Evolutionary conservation across 2,797 vertebrate genomes (phyloP), one percentile per base, ranked within the genome.

Genomic region (Gambelia wislizenii): DNA sequence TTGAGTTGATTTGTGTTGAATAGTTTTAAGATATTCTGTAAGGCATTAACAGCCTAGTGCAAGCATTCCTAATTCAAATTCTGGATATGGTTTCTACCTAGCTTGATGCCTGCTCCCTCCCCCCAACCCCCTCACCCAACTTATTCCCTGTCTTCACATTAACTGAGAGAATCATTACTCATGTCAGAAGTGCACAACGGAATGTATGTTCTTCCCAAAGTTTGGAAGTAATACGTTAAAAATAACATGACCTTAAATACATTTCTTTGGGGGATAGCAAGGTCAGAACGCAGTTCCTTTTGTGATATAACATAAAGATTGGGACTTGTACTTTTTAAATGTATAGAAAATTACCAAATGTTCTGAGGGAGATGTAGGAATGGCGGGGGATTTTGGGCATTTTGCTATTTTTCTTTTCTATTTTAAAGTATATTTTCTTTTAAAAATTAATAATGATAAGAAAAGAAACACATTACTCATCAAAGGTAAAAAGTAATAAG

Each of bases 21-120:
- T 97, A 97, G 97, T 97, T 97, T 97, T 97, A 97, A 97, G 97
- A 97, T 97, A 97, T 97, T 97, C 97, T 91, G 94, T 92, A 93
- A 95, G 97, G 95, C 95, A 97, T 96, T 96, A 97, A 95, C 95
- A 96, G 96, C 89, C 91, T 94, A 85, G 77, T 96, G 77, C 94
- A 95, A 95, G 95, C 93, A 96, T 96, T 95, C 96, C 96, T 97
- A 94, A 94, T 97, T 95, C 94, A 94, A 95, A 95, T 96, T 95
- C 94, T 95, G 94, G 94, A 85, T 94, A 84, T 84, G 4, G 89
- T 93, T 96, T 94, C 93, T 96, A 94, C 95, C 89, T 95, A 95
- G 90, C 93, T 95, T 94, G 92, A 94, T 95, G 91, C 64, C 90
- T 87, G 95, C 18, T n/a, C 36, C 13, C 4, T 3, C 12, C 7